A percentile compares a stretch with the other conserved stretches of the same genome.
phyloP scores from a whole-genome alignment of 2,797 vertebrate species.

The Crocodylus rhombifer region DNA sequence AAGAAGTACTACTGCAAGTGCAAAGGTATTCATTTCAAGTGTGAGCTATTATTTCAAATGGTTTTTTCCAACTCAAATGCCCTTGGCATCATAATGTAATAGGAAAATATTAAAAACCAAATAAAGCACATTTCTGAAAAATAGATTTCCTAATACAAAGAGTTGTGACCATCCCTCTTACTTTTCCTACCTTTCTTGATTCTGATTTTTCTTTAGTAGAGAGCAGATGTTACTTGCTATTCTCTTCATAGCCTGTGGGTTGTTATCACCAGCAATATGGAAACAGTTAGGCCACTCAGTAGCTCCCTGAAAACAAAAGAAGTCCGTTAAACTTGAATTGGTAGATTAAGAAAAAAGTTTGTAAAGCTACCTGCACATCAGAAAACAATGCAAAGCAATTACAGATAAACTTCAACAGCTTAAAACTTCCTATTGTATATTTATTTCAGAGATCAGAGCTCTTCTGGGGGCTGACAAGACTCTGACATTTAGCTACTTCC shows the following conservation, averaged over 20 bases:
- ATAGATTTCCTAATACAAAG: neutral
- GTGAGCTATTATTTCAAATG: neutral
- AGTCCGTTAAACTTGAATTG: neutral
- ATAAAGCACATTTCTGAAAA: neutral
- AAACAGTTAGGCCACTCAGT: conserved; percentile 91
- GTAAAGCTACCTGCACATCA: neutral
- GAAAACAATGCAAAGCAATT: neutral
- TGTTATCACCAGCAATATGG: conserved; percentile 95
- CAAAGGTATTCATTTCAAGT: conserved; percentile 13
- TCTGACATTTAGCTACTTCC: neutral
- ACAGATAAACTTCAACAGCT: neutral
- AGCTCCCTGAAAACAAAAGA: conserved; percentile 85
- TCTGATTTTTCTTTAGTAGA: conserved; percentile 88
- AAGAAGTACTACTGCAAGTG: conserved; percentile 70
- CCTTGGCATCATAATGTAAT: neutral
- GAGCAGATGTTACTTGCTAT: conserved; percentile 92
- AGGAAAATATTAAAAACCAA: neutral
- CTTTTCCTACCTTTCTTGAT: conserved; percentile 85
- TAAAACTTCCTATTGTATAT: neutral
- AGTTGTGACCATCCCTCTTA: neutral
- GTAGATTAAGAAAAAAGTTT: neutral
- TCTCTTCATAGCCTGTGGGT: conserved; percentile 92
- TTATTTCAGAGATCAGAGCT: neutral
- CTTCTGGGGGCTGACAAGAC: neutral
- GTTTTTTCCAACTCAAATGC: neutral